phyloP scores from a whole-genome alignment of 2,797 vertebrate species.

The Protonibea diacanthus region DNA sequence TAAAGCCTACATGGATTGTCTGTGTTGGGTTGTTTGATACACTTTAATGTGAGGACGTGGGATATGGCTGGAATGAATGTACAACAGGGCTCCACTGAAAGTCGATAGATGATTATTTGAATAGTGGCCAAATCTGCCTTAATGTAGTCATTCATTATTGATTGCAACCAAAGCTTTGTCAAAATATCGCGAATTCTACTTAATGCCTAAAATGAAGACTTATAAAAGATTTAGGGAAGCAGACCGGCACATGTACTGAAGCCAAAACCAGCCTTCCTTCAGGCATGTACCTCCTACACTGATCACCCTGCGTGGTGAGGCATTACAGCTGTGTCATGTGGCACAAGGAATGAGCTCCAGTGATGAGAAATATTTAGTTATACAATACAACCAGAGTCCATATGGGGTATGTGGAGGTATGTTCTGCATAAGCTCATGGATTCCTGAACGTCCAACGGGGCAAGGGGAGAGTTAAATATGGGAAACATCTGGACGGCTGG shows the following conservation, averaged over 20 bases:
- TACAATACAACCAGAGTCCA: conserved; percentile 42
- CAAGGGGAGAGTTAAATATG: conserved; percentile 72
- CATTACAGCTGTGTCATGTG: conserved; percentile 55
- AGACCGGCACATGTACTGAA: neutral
- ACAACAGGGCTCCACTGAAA: neutral
- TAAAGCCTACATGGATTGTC: neutral
- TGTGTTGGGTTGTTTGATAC: neutral
- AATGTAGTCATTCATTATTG: neutral
- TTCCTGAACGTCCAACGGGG: conserved; percentile 74
- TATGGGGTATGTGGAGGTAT: conserved; percentile 60
- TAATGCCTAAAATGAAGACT: conserved; percentile 2
- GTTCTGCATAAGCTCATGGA: conserved; percentile 77
- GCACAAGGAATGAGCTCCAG: conserved; percentile 44
- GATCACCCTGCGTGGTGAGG: conserved; percentile 25
- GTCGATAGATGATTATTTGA: neutral
- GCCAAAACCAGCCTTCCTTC: conserved; percentile 37
- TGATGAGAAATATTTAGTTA: conserved; percentile 52
- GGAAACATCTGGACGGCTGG: conserved; percentile 81
- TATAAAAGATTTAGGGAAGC: conserved; percentile 10
- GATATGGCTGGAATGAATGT: neutral
- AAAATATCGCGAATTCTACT: conserved; percentile 1
- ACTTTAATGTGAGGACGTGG: neutral
- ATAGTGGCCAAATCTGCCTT: neutral
- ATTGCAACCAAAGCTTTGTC: neutral
- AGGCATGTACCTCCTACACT: conserved; percentile 30